Evolutionary conservation across 2,113 vertebrate genomes (phyloP).

Genomic region (Xiphias gladius): DNA sequence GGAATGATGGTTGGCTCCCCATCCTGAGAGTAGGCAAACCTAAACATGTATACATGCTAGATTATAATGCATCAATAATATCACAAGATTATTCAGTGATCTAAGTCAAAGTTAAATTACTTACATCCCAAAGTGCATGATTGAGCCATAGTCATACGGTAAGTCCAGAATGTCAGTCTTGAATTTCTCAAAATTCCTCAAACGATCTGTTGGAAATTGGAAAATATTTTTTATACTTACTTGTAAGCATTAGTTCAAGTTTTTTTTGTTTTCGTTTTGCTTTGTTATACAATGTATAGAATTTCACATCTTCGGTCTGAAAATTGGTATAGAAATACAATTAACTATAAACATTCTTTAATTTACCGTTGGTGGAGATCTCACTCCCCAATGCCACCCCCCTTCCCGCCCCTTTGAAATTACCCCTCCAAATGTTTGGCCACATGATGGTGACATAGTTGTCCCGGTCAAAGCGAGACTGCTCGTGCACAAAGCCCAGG

Average conservation of each 20-base stretch:
- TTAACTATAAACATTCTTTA: background rate
- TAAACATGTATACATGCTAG: slow-evolving; percentile 48
- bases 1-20: slow-evolving; percentile 82
- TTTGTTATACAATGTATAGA: background rate
- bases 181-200: slow-evolving; percentile 85
- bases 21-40: slow-evolving; percentile 83
- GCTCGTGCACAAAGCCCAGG: slow-evolving; percentile 80
- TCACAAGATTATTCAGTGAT: background rate
- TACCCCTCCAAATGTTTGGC: slow-evolving; percentile 85
- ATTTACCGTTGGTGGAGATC: background rate
- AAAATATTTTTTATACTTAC: background rate
- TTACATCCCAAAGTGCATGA: slow-evolving; percentile 89
- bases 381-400: slow-evolving; percentile 7
- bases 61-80: background rate
- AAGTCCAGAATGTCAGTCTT: slow-evolving; percentile 78
- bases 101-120: slow-evolving; percentile 11
- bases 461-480: slow-evolving; percentile 82
- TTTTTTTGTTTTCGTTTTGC: background rate
- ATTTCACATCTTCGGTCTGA: background rate
- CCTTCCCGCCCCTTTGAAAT: slow-evolving; percentile 32
- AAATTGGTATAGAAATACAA: background rate
- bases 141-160: slow-evolving; percentile 85
- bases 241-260: background rate
- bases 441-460: slow-evolving; percentile 79
- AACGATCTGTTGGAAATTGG: slow-evolving; percentile 72